Evolutionary conservation across 2,888 invertebrate species (phyloP).

Genomic region (Erynnis tages): DNA sequence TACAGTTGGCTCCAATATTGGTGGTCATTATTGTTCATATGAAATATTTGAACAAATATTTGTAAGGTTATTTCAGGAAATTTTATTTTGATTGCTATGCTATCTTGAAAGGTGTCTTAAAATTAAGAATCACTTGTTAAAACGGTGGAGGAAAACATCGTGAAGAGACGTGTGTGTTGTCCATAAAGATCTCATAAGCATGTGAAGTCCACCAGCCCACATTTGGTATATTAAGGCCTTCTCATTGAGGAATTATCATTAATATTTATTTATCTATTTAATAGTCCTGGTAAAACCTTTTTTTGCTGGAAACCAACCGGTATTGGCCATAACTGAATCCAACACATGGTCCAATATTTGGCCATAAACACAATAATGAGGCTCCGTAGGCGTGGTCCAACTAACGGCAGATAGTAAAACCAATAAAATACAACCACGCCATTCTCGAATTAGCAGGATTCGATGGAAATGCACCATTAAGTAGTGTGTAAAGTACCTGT

Average conservation of each 20-base stretch:
- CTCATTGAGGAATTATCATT: too few relatives aligned
- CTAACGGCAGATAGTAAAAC: slow-evolving; percentile 44
- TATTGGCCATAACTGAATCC: too few relatives aligned
- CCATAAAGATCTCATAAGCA: too few relatives aligned
- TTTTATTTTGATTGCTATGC: background rate
- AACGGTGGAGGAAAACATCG: too few relatives aligned
- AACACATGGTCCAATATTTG: slow-evolving; percentile 36
- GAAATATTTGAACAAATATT: slow-evolving; percentile 17
- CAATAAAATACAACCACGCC: slow-evolving; percentile 59
- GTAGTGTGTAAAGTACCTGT: slow-evolving; percentile 22
- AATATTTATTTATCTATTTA: too few relatives aligned
- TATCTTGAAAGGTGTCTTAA: background rate
- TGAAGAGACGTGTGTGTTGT: too few relatives aligned
- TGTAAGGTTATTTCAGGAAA: background rate
- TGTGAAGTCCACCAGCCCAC: too few relatives aligned
- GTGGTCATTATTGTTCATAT: too few relatives aligned
- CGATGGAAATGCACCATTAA: slow-evolving; percentile 23
- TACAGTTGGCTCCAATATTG: slow-evolving; percentile 36
- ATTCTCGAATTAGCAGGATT: slow-evolving; percentile 57
- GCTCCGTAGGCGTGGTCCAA: slow-evolving; percentile 48
- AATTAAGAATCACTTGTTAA: background rate
- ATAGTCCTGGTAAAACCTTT: too few relatives aligned
- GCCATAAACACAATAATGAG: slow-evolving; percentile 42
- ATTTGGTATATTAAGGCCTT: too few relatives aligned
- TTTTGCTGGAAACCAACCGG: too few relatives aligned